Percentiles rank a stretch among this genome's conserved stretches.
These are phyloP conservation scores for Hirtodrosophila trivittata DNA, from an alignment of 2,888 invertebrate species.

Conservation along the genomic window DNA sequence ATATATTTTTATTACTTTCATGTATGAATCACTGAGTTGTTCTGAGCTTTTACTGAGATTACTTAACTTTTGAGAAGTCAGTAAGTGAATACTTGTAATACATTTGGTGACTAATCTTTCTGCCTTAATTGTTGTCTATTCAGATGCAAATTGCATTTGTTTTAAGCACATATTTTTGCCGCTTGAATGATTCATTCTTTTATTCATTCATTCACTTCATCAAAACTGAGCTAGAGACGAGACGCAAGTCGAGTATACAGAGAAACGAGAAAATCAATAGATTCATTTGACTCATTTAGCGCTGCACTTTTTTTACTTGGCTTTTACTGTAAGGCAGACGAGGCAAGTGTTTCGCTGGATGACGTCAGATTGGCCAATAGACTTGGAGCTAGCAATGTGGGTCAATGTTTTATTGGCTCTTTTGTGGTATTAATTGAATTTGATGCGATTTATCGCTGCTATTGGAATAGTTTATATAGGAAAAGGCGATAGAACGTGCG, in stretches of 20 bases:
- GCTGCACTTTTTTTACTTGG: slow-evolving; percentile 60
- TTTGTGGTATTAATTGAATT: slow-evolving; percentile 64
- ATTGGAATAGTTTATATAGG: neutral
- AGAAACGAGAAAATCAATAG: slow-evolving; percentile 59
- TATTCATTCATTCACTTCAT: no score
- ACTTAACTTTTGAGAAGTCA: slow-evolving; percentile 11
- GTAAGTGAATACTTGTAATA: slow-evolving; percentile 27
- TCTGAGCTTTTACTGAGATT: slow-evolving; percentile 18
- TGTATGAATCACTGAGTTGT: slow-evolving; percentile 32
- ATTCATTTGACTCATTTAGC: slow-evolving; percentile 32
- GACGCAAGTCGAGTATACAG: no score
- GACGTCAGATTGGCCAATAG: slow-evolving; percentile 66
- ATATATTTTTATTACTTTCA: slow-evolving; percentile 8
- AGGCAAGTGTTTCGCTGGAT: slow-evolving; percentile 28
- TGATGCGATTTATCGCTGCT: slow-evolving; percentile 35
- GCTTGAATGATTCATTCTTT: slow-evolving; percentile 49
- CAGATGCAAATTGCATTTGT: slow-evolving; percentile 55
- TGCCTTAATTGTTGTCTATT: slow-evolving; percentile 37
- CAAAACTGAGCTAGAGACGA: no score
- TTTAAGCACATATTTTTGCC: slow-evolving; percentile 17
- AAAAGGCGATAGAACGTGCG: slow-evolving; percentile 18
- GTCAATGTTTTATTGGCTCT: slow-evolving; percentile 65
- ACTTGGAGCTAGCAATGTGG: slow-evolving; percentile 47
- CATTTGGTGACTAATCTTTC: slow-evolving; percentile 53
- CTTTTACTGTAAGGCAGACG: slow-evolving; percentile 13